These are phyloP conservation scores for Ennomos erosarius DNA, from an alignment of 2,888 invertebrate genomes.

Conservation along the genomic window DNA sequence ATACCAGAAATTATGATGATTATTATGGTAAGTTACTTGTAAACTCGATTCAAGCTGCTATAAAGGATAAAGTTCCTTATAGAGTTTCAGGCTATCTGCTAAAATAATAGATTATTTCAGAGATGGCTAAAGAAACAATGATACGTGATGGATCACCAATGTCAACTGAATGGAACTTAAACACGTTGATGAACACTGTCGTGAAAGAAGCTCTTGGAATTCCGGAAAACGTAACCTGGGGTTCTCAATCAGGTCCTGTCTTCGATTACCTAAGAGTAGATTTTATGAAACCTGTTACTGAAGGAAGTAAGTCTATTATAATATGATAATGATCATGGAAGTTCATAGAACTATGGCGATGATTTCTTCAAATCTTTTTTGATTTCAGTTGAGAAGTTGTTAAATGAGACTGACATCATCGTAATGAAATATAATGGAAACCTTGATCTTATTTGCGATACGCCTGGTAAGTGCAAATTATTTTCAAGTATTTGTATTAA, in stretches of 20 bases:
- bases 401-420: conserved; percentile 88
- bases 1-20: conserved; percentile 45
- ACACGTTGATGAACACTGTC: conserved; percentile 88
- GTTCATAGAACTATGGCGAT: too few species aligned
- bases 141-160: conserved; percentile 57
- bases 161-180: conserved; percentile 53
- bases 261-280: conserved; percentile 86
- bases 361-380: conserved; percentile 7
- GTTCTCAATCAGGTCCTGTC: conserved; percentile 85
- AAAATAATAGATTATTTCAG: conserved; percentile 44
- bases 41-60: too few species aligned
- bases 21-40: conserved; percentile 17
- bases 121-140: conserved; percentile 64
- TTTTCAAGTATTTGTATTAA: not conserved
- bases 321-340: not conserved
- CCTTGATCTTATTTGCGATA: conserved; percentile 93
- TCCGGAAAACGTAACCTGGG: conserved; percentile 88
- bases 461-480: conserved; percentile 86
- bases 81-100: too few species aligned
- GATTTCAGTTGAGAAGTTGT: conserved; percentile 87
- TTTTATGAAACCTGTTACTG: conserved; percentile 93
- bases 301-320: conserved; percentile 64
- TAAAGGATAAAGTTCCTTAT: too few species aligned
- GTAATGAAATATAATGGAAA: conserved; percentile 92
- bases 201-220: conserved; percentile 89